Conservation (phyloP, 2,888 invertebrate species). For the Urechis unicinctus region DNA sequence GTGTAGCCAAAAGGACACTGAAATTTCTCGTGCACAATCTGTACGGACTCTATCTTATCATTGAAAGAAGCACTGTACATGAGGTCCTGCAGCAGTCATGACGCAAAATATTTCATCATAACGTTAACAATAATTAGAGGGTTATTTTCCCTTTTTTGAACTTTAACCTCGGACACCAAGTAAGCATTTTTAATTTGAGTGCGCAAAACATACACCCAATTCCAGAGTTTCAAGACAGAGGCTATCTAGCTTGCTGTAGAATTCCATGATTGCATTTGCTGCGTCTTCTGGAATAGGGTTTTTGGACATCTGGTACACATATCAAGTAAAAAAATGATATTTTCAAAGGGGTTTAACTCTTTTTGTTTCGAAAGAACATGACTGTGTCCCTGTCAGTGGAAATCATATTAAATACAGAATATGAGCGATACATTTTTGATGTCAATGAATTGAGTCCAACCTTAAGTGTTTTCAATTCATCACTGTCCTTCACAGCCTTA, state of each 20-base stretch:
- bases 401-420: too few relatives aligned
- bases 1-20: slow-evolving; percentile 35
- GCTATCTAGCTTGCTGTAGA: slow-evolving; percentile 17
- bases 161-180: too few relatives aligned
- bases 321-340: too few relatives aligned
- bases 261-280: slow-evolving; percentile 28
- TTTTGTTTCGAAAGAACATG: too few relatives aligned
- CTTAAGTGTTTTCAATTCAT: slow-evolving; percentile 12
- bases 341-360: too few relatives aligned
- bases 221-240: slow-evolving; percentile 10
- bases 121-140: background rate
- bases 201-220: slow-evolving; percentile 11
- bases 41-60: background rate
- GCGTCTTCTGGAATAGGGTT: slow-evolving; percentile 38
- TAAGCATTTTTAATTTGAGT: background rate
- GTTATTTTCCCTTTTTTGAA: too few relatives aligned
- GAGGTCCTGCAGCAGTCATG: slow-evolving; percentile 18
- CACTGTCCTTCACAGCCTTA: slow-evolving; percentile 22
- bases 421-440: too few relatives aligned
- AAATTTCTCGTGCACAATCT: slow-evolving; percentile 23
- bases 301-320: slow-evolving; percentile 36
- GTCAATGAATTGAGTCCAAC: too few relatives aligned
- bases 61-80: slow-evolving; percentile 8
- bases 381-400: too few relatives aligned
- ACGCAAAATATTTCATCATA: background rate